These are phyloP conservation scores for Amphiduros pacificus DNA, from an alignment of 2,888 invertebrate genomes.

Conservation along the genomic window DNA sequence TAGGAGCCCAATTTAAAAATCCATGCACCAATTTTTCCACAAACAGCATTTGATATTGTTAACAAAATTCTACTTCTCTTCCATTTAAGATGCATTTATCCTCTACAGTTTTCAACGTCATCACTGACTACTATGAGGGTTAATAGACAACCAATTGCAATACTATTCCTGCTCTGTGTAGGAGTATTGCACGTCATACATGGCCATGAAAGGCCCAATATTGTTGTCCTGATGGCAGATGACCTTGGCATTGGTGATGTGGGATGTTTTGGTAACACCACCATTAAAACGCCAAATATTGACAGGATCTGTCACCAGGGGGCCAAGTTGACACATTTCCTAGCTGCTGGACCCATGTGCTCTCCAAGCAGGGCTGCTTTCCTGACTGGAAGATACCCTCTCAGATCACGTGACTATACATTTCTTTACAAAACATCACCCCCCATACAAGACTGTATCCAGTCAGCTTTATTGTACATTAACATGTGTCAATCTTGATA, in stretches of 20 bases:
- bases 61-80: no score
- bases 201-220: conserved; percentile 60
- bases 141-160: no score
- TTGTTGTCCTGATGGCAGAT: conserved; percentile 63
- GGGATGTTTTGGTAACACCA: conserved; percentile 60
- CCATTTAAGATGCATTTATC: no score
- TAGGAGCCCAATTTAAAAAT: no score
- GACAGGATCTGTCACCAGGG: conserved; percentile 59
- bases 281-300: conserved; percentile 60
- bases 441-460: background rate
- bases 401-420: conserved; percentile 3
- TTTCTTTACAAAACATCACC: background rate
- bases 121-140: no score
- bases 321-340: conserved; percentile 60
- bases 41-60: no score
- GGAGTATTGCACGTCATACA: no score
- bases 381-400: conserved; percentile 60
- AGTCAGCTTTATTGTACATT: no score
- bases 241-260: conserved; percentile 63
- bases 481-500: no score
- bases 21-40: no score
- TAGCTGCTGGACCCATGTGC: conserved; percentile 61
- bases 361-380: conserved; percentile 63
- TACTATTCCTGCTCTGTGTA: no score
- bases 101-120: no score